Evolutionary conservation across 92 coral and sea anemone species (phyloP).

Genomic region (Muricea muricata): DNA sequence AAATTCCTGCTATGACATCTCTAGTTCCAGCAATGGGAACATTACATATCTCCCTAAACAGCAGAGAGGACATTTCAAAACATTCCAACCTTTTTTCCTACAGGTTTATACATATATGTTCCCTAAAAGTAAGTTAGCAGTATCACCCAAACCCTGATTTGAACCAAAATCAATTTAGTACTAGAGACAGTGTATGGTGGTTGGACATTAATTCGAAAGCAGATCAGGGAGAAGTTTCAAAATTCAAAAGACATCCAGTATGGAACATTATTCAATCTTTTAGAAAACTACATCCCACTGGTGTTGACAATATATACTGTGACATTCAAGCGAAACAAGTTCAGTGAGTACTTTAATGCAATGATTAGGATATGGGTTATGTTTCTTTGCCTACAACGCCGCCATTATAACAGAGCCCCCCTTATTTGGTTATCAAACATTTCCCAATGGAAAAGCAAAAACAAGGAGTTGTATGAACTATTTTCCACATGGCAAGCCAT

Average conservation of each 20-base stretch:
- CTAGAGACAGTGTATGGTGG: conserved; percentile 47
- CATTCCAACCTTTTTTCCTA: no score
- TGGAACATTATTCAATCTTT: conserved; percentile 15
- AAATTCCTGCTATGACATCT: not conserved
- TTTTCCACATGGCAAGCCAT: not conserved
- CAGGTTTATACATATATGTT: conserved; percentile 31
- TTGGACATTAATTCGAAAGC: conserved; percentile 39
- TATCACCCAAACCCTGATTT: conserved; percentile 25
- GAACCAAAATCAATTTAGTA: not conserved
- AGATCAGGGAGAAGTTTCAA: not conserved
- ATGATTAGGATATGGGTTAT: conserved; percentile 53
- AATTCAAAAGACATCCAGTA: conserved; percentile 9
- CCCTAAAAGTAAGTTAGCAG: conserved; percentile 7
- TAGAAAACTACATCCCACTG: conserved; percentile 22
- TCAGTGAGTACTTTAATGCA: conserved; percentile 34
- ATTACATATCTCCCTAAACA: no score
- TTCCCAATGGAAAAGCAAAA: conserved; percentile 23
- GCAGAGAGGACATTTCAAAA: no score
- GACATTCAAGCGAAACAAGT: conserved; percentile 50
- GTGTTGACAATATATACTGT: conserved; percentile 35
- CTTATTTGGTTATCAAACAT: conserved; percentile 65
- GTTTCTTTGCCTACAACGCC: no score
- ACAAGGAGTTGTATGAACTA: not conserved
- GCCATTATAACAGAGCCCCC: conserved; percentile 52
- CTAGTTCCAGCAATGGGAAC: conserved; percentile 42